Conservation (phyloP, 2,797 vertebrate genomes). For the Synanceia verrucosa region DNA sequence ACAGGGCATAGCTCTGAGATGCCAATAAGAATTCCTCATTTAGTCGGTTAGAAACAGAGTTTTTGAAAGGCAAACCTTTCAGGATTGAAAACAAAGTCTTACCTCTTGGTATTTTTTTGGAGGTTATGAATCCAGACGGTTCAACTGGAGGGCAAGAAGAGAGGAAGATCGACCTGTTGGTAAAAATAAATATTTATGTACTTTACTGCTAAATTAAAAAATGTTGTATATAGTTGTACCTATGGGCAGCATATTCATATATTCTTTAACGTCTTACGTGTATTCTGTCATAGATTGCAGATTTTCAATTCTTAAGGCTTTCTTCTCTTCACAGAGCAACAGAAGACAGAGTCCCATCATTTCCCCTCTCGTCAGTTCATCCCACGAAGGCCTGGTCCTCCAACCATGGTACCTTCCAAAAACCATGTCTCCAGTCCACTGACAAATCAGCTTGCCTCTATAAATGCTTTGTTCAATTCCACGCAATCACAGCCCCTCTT, state of each 20-base stretch:
- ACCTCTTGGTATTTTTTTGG: constrained; percentile 7
- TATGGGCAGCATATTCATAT: not conserved
- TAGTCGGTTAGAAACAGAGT: not conserved
- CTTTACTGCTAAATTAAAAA: not conserved
- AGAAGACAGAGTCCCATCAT: constrained; percentile 75
- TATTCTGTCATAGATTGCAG: not conserved
- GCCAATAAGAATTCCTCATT: not conserved
- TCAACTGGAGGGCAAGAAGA: constrained; percentile 83
- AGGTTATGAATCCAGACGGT: constrained; percentile 84
- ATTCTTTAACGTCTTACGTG: not conserved
- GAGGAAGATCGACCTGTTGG: constrained; percentile 77
- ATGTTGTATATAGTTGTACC: not conserved
- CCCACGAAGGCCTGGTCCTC: constrained; percentile 74
- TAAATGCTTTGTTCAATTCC: constrained; percentile 78
- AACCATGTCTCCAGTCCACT: constrained; percentile 69
- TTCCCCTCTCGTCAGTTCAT: constrained; percentile 77
- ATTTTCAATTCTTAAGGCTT: not conserved
- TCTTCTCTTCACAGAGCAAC: constrained; percentile 72
- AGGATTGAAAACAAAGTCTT: not conserved
- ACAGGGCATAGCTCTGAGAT: not conserved
- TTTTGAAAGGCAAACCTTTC: not conserved
- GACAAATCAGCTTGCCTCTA: constrained; percentile 76
- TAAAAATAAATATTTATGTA: constrained; percentile 48
- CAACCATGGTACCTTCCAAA: constrained; percentile 73
- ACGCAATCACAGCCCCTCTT: constrained; percentile 76